These are phyloP conservation scores for Siniperca obscura DNA, from an alignment of 2,797 vertebrate genomes.

Conservation along the genomic window DNA sequence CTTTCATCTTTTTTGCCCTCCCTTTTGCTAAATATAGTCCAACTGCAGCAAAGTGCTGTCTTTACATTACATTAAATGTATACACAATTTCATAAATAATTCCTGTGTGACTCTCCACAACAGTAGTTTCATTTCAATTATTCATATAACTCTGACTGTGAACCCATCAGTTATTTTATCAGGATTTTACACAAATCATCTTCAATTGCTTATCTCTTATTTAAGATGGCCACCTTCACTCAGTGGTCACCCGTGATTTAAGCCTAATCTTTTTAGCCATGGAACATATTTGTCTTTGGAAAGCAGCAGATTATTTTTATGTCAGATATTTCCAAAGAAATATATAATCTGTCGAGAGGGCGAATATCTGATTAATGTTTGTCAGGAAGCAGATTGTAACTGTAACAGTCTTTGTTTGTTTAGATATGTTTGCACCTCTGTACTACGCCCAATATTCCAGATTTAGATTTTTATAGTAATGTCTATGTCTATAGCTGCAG, in stretches of 20 bases:
- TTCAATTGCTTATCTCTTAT: slow-evolving; percentile 50
- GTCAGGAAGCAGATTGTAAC: slow-evolving; percentile 23
- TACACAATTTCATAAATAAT: slow-evolving; percentile 72
- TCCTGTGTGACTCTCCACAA: slow-evolving; percentile 19
- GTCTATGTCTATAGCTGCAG: slow-evolving; percentile 2
- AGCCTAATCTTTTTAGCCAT: slow-evolving; percentile 58
- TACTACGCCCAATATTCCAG: slow-evolving; percentile 12
- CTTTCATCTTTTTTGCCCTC: slow-evolving; percentile 64
- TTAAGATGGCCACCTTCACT: slow-evolving; percentile 33
- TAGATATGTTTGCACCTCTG: slow-evolving; percentile 17
- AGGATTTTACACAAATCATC: slow-evolving; percentile 45
- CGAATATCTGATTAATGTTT: slow-evolving; percentile 35
- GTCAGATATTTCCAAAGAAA: slow-evolving; percentile 46
- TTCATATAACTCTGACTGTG: slow-evolving; percentile 57
- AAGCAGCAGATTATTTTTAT: slow-evolving; percentile 46
- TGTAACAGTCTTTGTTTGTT: slow-evolving; percentile 5
- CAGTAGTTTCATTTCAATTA: slow-evolving; percentile 66
- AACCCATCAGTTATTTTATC: slow-evolving; percentile 52
- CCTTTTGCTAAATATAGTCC: slow-evolving; percentile 54
- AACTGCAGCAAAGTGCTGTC: slow-evolving; percentile 41
- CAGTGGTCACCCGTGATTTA: slow-evolving; percentile 32
- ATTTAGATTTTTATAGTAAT: slow-evolving; percentile 34
- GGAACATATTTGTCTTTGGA: slow-evolving; percentile 37
- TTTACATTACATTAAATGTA: slow-evolving; percentile 45
- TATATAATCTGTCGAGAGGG: slow-evolving; percentile 24